phyloP scores from a whole-genome alignment of 2,797 vertebrate species.

The Gallinago solitaria region DNA sequence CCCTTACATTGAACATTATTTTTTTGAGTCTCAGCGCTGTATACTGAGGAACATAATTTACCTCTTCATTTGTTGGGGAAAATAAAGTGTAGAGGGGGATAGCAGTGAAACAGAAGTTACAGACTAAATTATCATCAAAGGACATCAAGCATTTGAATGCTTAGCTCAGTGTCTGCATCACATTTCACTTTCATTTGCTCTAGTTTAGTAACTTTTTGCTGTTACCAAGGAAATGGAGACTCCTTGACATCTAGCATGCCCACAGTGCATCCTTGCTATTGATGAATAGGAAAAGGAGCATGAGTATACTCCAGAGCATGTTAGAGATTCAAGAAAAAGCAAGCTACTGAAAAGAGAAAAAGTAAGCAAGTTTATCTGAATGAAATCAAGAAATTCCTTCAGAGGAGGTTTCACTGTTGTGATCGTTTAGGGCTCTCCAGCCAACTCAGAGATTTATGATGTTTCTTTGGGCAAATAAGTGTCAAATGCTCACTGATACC shows the following conservation, averaged over 20 bases:
- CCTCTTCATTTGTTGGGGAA: neutral
- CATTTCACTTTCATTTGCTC: neutral
- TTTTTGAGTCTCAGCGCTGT: neutral
- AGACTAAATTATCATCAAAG: neutral
- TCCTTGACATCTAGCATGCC: neutral
- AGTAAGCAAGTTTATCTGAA: neutral
- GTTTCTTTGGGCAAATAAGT: neutral
- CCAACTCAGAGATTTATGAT: neutral
- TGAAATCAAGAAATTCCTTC: neutral
- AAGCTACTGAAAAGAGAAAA: neutral
- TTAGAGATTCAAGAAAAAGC: neutral
- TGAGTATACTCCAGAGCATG: neutral
- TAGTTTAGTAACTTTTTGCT: neutral
- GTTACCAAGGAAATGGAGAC: conserved; percentile 9
- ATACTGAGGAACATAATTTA: neutral
- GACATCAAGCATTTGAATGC: neutral
- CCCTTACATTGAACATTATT: neutral
- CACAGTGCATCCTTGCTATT: neutral
- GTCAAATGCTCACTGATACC: neutral
- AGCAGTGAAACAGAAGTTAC: neutral
- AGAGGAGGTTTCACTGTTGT: neutral
- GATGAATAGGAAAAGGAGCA: neutral
- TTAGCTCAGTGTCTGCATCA: neutral
- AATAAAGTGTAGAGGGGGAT: neutral
- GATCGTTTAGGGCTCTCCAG: neutral